Conservation (phyloP, 2,797 vertebrate genomes). For the Pseudochirops cupreus region DNA sequence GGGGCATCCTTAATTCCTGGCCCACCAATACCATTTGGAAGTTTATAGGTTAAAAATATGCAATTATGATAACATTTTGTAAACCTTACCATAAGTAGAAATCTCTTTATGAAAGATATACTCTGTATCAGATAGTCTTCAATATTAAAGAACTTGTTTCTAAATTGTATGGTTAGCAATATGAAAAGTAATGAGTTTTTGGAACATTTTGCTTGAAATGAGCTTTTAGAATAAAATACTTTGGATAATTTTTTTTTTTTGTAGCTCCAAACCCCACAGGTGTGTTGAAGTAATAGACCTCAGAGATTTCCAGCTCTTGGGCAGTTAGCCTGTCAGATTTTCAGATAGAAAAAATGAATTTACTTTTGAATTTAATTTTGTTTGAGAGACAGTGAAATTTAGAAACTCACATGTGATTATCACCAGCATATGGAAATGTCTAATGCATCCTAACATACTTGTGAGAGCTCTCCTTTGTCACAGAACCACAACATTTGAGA, state of each 20-base stretch:
- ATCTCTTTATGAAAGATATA: not conserved
- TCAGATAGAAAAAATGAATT: not conserved
- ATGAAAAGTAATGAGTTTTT: not conserved
- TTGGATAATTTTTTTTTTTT: not conserved
- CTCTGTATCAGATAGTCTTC: not conserved
- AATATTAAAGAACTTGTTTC: not conserved
- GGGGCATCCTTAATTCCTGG: not conserved
- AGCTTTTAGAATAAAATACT: not conserved
- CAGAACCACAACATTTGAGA: not conserved
- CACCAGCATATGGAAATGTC: not conserved
- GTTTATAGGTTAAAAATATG: slow-evolving; percentile 46
- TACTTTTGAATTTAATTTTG: not conserved
- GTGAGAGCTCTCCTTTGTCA: not conserved
- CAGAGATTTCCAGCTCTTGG: not conserved
- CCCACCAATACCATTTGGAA: slow-evolving; percentile 31
- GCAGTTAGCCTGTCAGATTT: not conserved
- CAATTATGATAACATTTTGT: slow-evolving; percentile 7
- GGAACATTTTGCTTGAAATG: not conserved
- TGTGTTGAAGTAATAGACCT: not conserved
- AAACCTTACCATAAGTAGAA: slow-evolving; percentile 15
- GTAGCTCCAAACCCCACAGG: not conserved
- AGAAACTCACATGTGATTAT: not conserved
- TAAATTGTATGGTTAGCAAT: not conserved
- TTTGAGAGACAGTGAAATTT: not conserved
- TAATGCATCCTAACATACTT: not conserved